A percentile compares a stretch with the other conserved stretches of the same genome.
Evolutionary conservation across 2,797 vertebrate genomes (phyloP).

Genomic region (Percopsis omiscomaycus): DNA sequence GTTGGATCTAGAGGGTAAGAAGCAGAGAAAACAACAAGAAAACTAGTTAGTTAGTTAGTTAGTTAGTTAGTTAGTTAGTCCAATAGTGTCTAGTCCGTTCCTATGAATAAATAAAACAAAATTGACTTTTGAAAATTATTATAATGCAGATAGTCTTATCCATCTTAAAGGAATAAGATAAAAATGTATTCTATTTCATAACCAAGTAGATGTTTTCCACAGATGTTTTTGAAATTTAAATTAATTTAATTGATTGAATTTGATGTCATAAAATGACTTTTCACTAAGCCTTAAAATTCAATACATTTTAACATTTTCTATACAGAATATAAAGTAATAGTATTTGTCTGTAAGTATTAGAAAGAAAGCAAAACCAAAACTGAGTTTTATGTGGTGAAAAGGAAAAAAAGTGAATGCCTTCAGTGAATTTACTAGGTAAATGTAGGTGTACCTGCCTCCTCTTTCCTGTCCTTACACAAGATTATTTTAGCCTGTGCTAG

Average conservation of each 20-base stretch:
- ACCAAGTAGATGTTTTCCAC: constrained; percentile 2
- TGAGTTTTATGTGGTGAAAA: not conserved
- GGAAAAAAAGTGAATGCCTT: constrained; percentile 34
- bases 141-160: too few species aligned
- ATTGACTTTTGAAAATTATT: too few species aligned
- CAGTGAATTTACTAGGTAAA: constrained; percentile 3
- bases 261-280: too few species aligned
- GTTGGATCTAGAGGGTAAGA: constrained; percentile 82
- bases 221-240: constrained; percentile 6
- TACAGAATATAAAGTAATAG: not conserved
- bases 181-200: not conserved
- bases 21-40: constrained; percentile 33
- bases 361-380: not conserved
- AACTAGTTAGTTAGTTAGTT: constrained; percentile 3
- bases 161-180: too few species aligned
- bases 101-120: too few species aligned
- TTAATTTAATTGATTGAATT: constrained; percentile 53
- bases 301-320: too few species aligned
- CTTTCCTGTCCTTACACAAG: not conserved
- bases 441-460: constrained; percentile 1
- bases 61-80: constrained; percentile 2
- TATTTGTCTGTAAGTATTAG: not conserved
- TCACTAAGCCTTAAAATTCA: too few species aligned
- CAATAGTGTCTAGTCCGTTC: too few species aligned
- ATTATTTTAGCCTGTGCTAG: too few species aligned